Evolutionary conservation across 2,797 vertebrate species (phyloP).

Genomic region (Euthynnus affinis): DNA sequence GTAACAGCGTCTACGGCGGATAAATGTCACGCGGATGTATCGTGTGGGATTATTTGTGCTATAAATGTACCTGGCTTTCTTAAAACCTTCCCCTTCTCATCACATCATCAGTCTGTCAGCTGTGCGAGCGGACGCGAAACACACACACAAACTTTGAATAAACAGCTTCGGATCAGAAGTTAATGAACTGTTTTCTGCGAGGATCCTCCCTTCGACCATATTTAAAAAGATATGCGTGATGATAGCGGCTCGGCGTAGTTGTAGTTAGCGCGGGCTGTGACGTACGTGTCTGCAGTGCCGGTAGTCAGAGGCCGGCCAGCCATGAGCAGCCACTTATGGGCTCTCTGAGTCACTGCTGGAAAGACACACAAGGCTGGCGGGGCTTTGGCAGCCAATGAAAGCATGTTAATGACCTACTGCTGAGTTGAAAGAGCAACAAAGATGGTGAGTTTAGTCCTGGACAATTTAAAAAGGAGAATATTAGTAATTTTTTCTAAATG

Average conservation of each 20-base stretch:
- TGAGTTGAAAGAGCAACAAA: background rate
- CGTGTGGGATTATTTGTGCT: conserved; percentile 40
- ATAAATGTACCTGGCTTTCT: conserved; percentile 52
- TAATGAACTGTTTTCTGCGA: background rate
- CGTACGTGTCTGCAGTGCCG: background rate
- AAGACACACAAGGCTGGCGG: background rate
- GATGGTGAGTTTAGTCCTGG: background rate
- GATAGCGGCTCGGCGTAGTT: background rate
- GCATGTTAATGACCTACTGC: background rate
- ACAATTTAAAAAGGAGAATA: background rate
- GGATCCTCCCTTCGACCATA: background rate
- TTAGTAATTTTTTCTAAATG: too few relatives aligned
- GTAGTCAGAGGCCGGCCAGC: background rate
- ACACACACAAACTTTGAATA: background rate
- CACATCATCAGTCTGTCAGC: conserved; percentile 25
- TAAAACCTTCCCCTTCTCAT: conserved; percentile 27
- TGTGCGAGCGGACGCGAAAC: background rate
- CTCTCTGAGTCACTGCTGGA: background rate
- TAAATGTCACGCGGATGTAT: conserved; percentile 59
- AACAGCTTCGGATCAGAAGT: background rate
- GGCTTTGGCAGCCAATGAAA: background rate
- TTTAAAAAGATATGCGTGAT: background rate
- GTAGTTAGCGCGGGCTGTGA: background rate
- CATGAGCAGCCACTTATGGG: background rate
- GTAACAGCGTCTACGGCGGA: conserved; percentile 27